Conservation (phyloP, 2,888 invertebrate genomes). For the Labia minor region DNA sequence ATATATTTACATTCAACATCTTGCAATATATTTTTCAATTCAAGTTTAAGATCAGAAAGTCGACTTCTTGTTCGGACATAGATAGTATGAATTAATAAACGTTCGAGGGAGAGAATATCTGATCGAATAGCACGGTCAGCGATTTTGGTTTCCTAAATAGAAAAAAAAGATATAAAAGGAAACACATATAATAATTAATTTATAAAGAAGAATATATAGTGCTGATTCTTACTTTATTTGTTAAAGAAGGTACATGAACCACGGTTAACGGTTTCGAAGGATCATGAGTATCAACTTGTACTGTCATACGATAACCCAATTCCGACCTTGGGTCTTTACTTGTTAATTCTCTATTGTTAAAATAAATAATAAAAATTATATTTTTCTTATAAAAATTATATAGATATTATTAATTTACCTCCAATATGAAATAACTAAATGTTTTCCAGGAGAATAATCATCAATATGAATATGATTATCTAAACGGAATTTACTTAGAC, state of each 20-base stretch:
- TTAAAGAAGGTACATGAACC: slow-evolving; percentile 54
- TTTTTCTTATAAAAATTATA: background rate
- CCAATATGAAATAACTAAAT: slow-evolving; percentile 91
- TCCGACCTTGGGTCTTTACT: slow-evolving; percentile 67
- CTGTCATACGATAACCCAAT: slow-evolving; percentile 74
- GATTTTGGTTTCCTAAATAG: slow-evolving; percentile 48
- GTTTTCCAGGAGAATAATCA: slow-evolving; percentile 79
- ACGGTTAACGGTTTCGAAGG: slow-evolving; percentile 63
- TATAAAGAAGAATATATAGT: slow-evolving; percentile 13
- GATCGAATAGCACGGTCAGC: slow-evolving; percentile 71
- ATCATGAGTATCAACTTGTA: slow-evolving; percentile 77
- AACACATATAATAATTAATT: background rate
- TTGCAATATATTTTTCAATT: slow-evolving; percentile 57
- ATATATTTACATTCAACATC: slow-evolving; percentile 55
- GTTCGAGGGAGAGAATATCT: slow-evolving; percentile 89
- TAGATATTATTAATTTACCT: slow-evolving; percentile 42
- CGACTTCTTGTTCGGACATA: slow-evolving; percentile 82
- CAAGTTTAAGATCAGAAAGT: slow-evolving; percentile 67
- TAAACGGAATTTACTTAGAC: slow-evolving; percentile 76
- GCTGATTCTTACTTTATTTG: slow-evolving; percentile 49
- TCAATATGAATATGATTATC: slow-evolving; percentile 83
- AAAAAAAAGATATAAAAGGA: slow-evolving; percentile 22
- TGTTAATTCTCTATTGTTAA: slow-evolving; percentile 45
- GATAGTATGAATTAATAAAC: slow-evolving; percentile 86
- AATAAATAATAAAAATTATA: background rate